Conservation (phyloP, 2,888 invertebrate species). For the Apotomis betuletana region DNA sequence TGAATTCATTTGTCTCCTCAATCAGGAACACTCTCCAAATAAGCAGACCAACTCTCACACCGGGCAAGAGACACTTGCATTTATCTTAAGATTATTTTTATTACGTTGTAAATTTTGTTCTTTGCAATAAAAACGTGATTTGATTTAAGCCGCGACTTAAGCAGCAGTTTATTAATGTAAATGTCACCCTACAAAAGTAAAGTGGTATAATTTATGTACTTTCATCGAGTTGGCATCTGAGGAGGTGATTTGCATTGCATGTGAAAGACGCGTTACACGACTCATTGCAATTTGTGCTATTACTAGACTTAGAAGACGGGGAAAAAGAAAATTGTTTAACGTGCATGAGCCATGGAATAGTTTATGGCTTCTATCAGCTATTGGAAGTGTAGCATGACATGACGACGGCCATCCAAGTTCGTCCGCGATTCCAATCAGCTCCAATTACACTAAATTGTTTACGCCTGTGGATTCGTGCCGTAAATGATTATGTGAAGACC, state of each 20-base stretch:
- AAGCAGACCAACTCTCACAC: conserved; percentile 33
- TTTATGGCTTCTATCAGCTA: conserved; percentile 13
- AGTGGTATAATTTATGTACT: conserved; percentile 27
- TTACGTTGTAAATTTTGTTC: conserved; percentile 24
- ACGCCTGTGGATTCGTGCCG: conserved; percentile 34
- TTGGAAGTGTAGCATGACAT: conserved; percentile 21
- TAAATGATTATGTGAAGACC: conserved; percentile 33
- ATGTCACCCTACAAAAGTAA: conserved; percentile 25
- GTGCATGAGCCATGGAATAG: conserved; percentile 17
- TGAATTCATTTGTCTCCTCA: conserved; percentile 31
- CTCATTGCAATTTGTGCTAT: conserved; percentile 21
- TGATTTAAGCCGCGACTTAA: conserved; percentile 24
- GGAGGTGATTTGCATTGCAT: conserved; percentile 38
- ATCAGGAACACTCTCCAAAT: conserved; percentile 15
- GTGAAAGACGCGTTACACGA: conserved; percentile 29
- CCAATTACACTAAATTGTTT: conserved; percentile 38
- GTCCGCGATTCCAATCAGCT: conserved; percentile 28
- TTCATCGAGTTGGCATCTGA: conserved; percentile 27
- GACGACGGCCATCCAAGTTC: conserved; percentile 27
- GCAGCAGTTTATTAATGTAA: conserved; percentile 29
- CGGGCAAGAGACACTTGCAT: conserved; percentile 9
- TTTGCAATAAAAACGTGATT: conserved; percentile 38
- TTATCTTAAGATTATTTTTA: conserved; percentile 30
- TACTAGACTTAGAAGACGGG: conserved; percentile 17
- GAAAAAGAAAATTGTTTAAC: conserved; percentile 22